These are phyloP conservation scores for Urocolius indicus DNA, from an alignment of 2,113 vertebrate genomes.

Conservation along the genomic window DNA sequence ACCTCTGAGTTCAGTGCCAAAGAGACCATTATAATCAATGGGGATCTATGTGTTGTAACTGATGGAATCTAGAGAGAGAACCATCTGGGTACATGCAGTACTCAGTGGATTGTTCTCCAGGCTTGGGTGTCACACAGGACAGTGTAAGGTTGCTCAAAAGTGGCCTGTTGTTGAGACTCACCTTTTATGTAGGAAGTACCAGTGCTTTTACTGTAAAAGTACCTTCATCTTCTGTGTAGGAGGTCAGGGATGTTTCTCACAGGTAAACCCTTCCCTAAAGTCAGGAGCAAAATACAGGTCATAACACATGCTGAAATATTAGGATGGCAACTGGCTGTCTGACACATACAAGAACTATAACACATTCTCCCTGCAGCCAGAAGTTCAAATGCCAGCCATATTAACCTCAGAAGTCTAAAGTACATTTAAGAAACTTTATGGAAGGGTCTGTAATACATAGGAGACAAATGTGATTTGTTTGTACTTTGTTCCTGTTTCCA, in stretches of 20 bases:
- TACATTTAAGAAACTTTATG: neutral
- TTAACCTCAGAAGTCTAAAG: neutral
- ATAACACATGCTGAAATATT: neutral
- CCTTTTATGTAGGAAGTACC: neutral
- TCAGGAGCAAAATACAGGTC: neutral
- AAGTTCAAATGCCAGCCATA: neutral
- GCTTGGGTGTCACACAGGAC: neutral
- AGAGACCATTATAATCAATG: neutral
- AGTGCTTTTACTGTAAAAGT: neutral
- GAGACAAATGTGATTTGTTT: neutral
- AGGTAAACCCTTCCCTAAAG: neutral
- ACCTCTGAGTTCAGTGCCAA: neutral
- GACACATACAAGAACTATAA: neutral
- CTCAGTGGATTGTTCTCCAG: neutral
- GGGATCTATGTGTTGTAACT: neutral
- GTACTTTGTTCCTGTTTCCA: neutral
- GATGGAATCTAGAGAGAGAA: neutral
- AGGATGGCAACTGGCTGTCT: neutral
- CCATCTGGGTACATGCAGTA: too few species aligned
- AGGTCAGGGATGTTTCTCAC: neutral
- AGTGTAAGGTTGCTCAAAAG: neutral
- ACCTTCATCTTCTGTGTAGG: neutral
- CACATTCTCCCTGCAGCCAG: neutral
- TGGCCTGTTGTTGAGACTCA: neutral
- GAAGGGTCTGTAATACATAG: neutral